Conservation (phyloP, 2,113 vertebrate genomes). For the Ictalurus punctatus region DNA sequence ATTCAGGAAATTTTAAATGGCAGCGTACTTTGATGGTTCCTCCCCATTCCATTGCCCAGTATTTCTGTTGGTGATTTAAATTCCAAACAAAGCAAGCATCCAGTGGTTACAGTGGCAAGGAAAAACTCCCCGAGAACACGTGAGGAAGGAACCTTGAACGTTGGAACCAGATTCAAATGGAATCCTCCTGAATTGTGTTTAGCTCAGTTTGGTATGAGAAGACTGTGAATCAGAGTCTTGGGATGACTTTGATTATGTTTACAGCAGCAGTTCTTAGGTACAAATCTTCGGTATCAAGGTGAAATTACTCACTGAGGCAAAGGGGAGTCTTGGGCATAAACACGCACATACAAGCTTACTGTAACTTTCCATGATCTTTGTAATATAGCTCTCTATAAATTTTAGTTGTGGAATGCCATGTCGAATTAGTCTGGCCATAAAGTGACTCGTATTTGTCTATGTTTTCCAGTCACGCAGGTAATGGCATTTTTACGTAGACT, state of each 20-base stretch:
- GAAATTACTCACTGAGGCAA: neutral
- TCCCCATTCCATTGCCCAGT: neutral
- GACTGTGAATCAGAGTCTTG: neutral
- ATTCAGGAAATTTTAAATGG: neutral
- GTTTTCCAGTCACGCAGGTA: neutral
- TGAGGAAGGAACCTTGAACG: neutral
- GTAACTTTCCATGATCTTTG: neutral
- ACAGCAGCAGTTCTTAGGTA: neutral
- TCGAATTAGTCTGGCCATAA: neutral
- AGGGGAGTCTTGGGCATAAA: neutral
- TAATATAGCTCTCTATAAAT: neutral
- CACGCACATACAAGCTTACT: neutral
- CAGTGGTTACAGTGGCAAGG: neutral
- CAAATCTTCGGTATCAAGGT: neutral
- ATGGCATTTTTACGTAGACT: slow-evolving; percentile 16
- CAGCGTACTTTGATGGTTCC: neutral
- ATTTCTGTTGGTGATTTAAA: neutral
- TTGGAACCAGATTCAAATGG: neutral
- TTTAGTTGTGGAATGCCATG: neutral
- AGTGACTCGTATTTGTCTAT: neutral
- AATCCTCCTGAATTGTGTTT: neutral
- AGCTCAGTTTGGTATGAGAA: neutral
- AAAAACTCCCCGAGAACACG: neutral
- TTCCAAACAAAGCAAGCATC: neutral
- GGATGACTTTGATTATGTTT: neutral